phyloP scores from a whole-genome alignment of 2,888 invertebrate species.

The Pseudococcus viburni region DNA sequence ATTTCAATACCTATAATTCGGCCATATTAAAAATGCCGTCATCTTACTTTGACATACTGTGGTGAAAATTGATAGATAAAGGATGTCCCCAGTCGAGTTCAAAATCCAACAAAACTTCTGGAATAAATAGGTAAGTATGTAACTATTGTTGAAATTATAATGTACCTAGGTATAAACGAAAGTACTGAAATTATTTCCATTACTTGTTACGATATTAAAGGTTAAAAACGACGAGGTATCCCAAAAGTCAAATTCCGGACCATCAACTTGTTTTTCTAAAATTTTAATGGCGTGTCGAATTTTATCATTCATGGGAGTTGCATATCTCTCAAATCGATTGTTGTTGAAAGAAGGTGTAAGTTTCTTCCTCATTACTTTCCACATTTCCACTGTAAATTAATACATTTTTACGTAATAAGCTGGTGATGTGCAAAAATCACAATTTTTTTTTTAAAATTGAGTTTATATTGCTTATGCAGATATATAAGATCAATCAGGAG shows the following conservation, averaged over 20 bases:
- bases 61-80: background rate
- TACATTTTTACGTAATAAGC: too few species aligned
- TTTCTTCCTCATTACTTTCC: background rate
- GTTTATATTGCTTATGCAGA: too few species aligned
- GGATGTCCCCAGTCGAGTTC: background rate
- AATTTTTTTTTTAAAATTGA: too few species aligned
- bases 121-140: too few species aligned
- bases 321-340: background rate
- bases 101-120: background rate
- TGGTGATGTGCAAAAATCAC: too few species aligned
- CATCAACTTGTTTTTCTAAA: background rate
- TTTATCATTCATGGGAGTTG: background rate
- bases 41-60: background rate
- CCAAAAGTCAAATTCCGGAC: background rate
- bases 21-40: background rate
- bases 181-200: background rate
- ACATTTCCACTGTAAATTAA: background rate
- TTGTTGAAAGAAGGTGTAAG: background rate
- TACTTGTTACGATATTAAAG: background rate
- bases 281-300: background rate
- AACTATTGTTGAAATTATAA: too few species aligned
- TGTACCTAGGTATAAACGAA: too few species aligned
- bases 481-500: too few species aligned
- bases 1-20: too few species aligned
- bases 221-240: background rate